Conservation (phyloP, 2,113 vertebrate species). For the Benitochromis conjunctus region DNA sequence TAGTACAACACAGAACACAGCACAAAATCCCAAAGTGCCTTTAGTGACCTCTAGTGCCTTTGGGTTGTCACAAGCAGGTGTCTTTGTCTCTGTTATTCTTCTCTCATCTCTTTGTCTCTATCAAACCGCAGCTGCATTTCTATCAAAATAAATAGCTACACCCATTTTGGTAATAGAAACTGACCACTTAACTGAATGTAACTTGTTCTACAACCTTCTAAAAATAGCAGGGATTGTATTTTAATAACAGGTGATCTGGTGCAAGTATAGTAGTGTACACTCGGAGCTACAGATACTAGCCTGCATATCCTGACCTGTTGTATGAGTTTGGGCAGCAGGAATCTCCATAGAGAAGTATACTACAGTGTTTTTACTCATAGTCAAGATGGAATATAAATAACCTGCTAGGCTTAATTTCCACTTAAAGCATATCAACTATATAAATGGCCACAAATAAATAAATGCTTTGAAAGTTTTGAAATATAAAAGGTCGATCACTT, state of each 20-base stretch:
- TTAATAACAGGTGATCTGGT: neutral
- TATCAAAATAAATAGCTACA: neutral
- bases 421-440: neutral
- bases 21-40: fast-evolving
- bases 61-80: neutral
- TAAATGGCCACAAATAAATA: neutral
- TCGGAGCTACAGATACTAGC: neutral
- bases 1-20: neutral
- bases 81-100: neutral
- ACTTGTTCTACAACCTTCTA: neutral
- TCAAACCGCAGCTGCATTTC: neutral
- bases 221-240: neutral
- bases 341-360: neutral
- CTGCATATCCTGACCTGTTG: neutral
- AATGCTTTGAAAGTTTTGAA: neutral
- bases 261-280: neutral
- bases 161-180: neutral
- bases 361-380: neutral
- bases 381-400: neutral
- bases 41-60: neutral
- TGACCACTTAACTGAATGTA: neutral
- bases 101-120: neutral
- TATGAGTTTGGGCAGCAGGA: neutral
- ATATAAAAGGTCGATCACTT: neutral
- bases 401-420: neutral